These are phyloP conservation scores for Cherax quadricarinatus DNA, from an alignment of 1,140 invertebrate species.

Conservation along the genomic window DNA sequence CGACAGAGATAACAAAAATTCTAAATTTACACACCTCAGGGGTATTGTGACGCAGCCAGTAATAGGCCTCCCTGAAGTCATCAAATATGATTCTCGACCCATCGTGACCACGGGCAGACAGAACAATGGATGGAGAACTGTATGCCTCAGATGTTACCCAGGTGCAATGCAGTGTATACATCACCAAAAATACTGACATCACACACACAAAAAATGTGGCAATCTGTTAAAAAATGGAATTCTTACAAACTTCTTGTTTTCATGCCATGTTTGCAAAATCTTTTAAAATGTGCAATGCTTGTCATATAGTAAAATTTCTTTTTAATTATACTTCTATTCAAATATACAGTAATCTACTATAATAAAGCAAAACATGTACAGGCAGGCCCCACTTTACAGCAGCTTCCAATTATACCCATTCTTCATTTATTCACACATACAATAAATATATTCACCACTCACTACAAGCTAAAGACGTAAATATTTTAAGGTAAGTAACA, in stretches of 20 bases:
- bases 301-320: no score
- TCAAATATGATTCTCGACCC: conserved; percentile 97
- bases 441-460: no score
- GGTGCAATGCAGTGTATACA: conserved; percentile 97
- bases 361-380: no score
- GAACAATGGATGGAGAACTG: conserved; percentile 96
- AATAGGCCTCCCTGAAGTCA: conserved; percentile 98
- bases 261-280: not conserved
- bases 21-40: conserved; percentile 77
- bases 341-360: no score
- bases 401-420: no score
- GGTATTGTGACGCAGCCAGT: conserved; percentile 98
- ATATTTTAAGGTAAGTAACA: no score
- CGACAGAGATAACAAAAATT: no score
- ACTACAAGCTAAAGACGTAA: no score
- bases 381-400: no score
- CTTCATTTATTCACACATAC: no score
- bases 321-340: no score
- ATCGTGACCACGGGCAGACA: conserved; percentile 95
- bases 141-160: conserved; percentile 99
- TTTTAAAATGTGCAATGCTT: no score
- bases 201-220: conserved; percentile 90
- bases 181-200: conserved; percentile 90
- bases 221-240: conserved; percentile 77
- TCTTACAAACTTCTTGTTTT: conserved; percentile 17